A percentile compares a stretch with the other conserved stretches of the same genome.
Conservation (phyloP, 2,888 invertebrate species). For the Drosophila setosimentum region DNA sequence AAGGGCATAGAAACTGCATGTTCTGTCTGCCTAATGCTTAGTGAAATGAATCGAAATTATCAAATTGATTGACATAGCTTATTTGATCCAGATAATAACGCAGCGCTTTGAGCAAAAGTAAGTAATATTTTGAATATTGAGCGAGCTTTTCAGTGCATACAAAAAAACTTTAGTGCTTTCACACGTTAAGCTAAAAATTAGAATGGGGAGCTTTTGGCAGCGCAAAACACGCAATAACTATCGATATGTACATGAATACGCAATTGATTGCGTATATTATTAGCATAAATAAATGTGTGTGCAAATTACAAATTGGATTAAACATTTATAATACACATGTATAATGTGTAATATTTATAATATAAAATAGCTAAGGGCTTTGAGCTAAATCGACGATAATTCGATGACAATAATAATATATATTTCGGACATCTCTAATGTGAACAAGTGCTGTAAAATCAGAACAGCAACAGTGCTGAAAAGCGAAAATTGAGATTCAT, state of each 20-base stretch:
- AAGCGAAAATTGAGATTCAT: constrained; percentile 28
- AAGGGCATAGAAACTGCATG: no score
- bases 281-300: background rate
- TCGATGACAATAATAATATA: constrained; percentile 1
- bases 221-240: background rate
- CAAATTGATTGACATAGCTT: background rate
- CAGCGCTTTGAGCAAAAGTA: background rate
- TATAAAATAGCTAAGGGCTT: background rate
- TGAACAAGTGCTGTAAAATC: constrained; percentile 25
- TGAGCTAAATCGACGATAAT: background rate
- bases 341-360: background rate
- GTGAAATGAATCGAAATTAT: background rate
- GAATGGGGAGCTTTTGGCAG: background rate
- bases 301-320: background rate
- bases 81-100: background rate
- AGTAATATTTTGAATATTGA: background rate
- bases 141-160: background rate
- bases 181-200: background rate
- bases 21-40: background rate
- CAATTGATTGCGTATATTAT: background rate
- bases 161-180: background rate
- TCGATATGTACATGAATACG: background rate
- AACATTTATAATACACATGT: background rate
- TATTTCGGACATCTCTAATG: constrained; percentile 26
- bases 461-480: constrained; percentile 31